Percentiles rank a stretch among this genome's conserved stretches.
Conservation (phyloP, 2,888 invertebrate genomes). For the Crepidodera aurea region DNA sequence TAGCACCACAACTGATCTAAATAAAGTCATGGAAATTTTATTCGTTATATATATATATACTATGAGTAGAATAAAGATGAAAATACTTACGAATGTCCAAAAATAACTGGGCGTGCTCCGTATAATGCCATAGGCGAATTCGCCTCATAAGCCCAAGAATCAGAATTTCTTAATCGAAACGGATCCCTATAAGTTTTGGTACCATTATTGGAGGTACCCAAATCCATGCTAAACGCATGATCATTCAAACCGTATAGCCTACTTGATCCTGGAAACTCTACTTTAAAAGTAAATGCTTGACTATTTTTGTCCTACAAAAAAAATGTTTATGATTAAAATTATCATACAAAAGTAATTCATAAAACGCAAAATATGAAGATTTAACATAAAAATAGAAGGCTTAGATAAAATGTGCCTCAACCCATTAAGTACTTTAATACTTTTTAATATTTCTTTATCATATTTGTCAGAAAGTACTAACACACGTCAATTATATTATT, state of each 20-base stretch:
- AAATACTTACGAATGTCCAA: constrained; percentile 82
- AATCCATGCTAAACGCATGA: constrained; percentile 87
- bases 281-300: constrained; percentile 45
- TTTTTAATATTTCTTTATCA: too few relatives aligned
- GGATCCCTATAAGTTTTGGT: constrained; percentile 72
- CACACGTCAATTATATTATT: too few relatives aligned
- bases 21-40: too few relatives aligned
- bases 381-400: too few relatives aligned
- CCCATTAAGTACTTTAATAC: too few relatives aligned
- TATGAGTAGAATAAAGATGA: too few relatives aligned
- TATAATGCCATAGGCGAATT: constrained; percentile 78
- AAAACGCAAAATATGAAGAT: too few relatives aligned
- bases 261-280: constrained; percentile 40
- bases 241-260: constrained; percentile 74
- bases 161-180: constrained; percentile 91
- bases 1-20: neutral
- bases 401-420: too few relatives aligned
- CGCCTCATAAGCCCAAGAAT: constrained; percentile 81
- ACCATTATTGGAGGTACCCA: constrained; percentile 76
- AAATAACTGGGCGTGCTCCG: constrained; percentile 81
- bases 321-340: neutral
- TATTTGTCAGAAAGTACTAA: too few relatives aligned
- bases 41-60: too few relatives aligned
- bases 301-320: constrained; percentile 40
- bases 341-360: too few relatives aligned